Evolutionary conservation across 2,888 invertebrate genomes (phyloP).

Genomic region (Helleia helle): DNA sequence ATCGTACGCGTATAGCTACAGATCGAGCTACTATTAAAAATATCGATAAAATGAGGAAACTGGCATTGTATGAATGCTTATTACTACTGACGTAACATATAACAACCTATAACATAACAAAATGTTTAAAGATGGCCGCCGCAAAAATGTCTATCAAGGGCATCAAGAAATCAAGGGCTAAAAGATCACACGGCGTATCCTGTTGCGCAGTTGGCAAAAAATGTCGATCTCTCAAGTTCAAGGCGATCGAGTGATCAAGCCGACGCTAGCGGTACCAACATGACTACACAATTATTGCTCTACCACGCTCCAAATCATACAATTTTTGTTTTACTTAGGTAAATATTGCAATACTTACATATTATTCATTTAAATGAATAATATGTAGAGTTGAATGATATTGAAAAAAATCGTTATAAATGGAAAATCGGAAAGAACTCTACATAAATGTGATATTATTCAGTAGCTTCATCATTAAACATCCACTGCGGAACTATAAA

Average conservation of each 20-base stretch:
- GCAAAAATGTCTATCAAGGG: constrained; percentile 48
- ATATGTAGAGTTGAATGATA: no score
- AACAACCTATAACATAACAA: not conserved
- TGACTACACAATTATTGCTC: not conserved
- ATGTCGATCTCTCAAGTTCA: constrained; percentile 63
- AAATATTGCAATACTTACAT: no score
- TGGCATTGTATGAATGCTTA: not conserved
- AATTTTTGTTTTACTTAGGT: not conserved
- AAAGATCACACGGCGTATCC: constrained; percentile 45
- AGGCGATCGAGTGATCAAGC: constrained; percentile 62
- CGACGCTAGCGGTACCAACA: constrained; percentile 3
- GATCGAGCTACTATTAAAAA: no score
- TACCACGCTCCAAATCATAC: not conserved
- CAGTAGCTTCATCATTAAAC: no score
- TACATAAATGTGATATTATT: no score
- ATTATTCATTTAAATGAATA: no score
- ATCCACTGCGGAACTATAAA: no score
- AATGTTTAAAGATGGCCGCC: constrained; percentile 24
- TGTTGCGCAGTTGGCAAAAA: constrained; percentile 62
- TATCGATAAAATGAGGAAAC: no score
- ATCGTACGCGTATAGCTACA: no score
- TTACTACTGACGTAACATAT: not conserved
- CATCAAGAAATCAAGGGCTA: constrained; percentile 51
- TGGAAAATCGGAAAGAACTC: no score
- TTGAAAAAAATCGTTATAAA: no score